phyloP scores from a whole-genome alignment of 1,140 invertebrate species.

The Eulimnadia texana region DNA sequence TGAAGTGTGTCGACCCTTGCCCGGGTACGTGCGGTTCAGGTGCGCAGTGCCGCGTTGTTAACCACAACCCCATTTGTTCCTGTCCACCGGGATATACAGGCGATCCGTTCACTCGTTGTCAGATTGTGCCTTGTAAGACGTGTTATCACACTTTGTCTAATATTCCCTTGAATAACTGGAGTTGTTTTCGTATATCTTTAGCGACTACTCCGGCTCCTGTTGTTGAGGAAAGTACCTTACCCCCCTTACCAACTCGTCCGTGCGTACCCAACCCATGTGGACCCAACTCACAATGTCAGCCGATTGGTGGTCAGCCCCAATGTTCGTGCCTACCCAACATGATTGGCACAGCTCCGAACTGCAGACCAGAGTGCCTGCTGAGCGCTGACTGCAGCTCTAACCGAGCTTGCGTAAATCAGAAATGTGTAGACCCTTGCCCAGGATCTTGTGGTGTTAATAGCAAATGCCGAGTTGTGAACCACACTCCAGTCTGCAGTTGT shows the following conservation, averaged over 20 bases:
- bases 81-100: constrained; percentile 57
- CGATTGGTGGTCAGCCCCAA: neutral
- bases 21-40: constrained; percentile 60
- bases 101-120: constrained; percentile 62
- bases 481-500: constrained; percentile 57
- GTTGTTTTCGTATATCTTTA: neutral
- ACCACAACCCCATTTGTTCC: constrained; percentile 71
- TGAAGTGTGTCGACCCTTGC: constrained; percentile 70
- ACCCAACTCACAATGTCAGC: constrained; percentile 28
- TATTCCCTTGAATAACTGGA: neutral
- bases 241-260: constrained; percentile 25
- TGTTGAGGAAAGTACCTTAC: constrained; percentile 5
- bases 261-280: constrained; percentile 28
- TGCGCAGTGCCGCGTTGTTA: constrained; percentile 60
- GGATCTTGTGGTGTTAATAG: constrained; percentile 57
- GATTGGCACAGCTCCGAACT: constrained; percentile 48
- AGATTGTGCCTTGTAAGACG: constrained; percentile 5
- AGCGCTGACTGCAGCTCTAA: constrained; percentile 63
- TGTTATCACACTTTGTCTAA: neutral
- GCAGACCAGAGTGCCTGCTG: constrained; percentile 67
- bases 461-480: constrained; percentile 50
- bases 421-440: constrained; percentile 60
- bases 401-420: constrained; percentile 54
- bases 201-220: neutral
- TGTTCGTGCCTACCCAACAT: constrained; percentile 38